Percentiles rank a stretch among this genome's conserved stretches.
Evolutionary conservation across 2,888 invertebrate genomes (phyloP).

Genomic region (Galerucella nymphaeae): DNA sequence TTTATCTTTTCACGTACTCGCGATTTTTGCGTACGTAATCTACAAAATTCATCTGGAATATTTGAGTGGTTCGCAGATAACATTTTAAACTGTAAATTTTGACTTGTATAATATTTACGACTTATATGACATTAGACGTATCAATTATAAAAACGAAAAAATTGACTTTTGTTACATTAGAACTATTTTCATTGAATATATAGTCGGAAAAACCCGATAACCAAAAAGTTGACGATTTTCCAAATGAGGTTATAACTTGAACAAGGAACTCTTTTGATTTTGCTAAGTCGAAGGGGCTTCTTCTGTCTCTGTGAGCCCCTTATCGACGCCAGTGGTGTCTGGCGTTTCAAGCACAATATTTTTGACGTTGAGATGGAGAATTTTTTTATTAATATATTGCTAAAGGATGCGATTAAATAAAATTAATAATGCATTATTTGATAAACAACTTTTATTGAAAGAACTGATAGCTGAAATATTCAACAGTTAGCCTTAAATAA

Average conservation of each 20-base stretch:
- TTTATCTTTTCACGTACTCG: background rate
- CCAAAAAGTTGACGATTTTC: background rate
- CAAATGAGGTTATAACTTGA: no score
- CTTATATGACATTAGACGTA: constrained; percentile 4
- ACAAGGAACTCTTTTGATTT: no score
- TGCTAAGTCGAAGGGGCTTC: no score
- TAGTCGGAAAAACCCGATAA: background rate
- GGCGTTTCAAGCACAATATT: no score
- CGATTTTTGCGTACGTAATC: background rate
- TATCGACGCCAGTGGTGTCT: background rate
- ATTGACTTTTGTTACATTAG: no score
- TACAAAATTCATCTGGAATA: constrained; percentile 17
- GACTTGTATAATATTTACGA: background rate
- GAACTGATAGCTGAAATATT: background rate
- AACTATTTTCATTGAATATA: no score
- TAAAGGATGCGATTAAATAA: background rate
- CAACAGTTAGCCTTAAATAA: background rate
- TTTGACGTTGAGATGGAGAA: no score
- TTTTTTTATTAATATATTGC: no score
- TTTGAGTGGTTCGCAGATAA: background rate
- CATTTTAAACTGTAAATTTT: constrained; percentile 14
- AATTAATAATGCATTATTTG: no score
- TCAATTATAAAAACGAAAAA: background rate
- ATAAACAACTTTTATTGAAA: background rate
- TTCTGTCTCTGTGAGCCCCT: background rate